A percentile compares a stretch with the other conserved stretches of the same genome.
Conservation (phyloP, 2,113 vertebrate genomes). For the Orthonyx spaldingii region DNA sequence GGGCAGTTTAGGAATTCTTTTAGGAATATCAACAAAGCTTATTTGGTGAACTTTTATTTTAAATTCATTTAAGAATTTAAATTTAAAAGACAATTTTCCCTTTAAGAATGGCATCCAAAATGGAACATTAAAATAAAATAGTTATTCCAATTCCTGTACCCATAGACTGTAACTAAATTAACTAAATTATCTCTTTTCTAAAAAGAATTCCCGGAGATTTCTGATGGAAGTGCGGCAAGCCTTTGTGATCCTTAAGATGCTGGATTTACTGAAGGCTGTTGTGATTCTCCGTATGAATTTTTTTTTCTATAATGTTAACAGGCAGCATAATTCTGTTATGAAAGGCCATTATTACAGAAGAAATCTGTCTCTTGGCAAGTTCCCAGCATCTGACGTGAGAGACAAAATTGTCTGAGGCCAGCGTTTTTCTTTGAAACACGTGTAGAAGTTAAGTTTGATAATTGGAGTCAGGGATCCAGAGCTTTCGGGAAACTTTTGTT, state of each 20-base stretch:
- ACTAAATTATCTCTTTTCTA: not conserved
- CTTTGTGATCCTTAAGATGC: not conserved
- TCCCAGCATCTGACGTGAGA: not conserved
- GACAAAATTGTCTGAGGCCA: not conserved
- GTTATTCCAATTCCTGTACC: not conserved
- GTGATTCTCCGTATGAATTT: not conserved
- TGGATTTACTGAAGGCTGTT: not conserved
- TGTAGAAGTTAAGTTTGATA: not conserved
- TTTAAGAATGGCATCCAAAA: not conserved
- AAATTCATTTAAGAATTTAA: not conserved
- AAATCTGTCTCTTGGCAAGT: not conserved
- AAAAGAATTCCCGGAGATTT: not conserved
- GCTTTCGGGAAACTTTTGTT: not conserved
- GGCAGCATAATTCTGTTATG: not conserved
- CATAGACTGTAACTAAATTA: not conserved
- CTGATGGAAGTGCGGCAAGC: not conserved
- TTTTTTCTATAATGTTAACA: not conserved
- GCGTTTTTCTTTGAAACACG: fast-evolving
- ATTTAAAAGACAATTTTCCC: not conserved
- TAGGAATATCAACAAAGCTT: not conserved
- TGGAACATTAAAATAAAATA: not conserved
- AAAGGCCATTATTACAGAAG: not conserved
- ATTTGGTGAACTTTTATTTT: not conserved
- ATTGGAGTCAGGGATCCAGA: not conserved
- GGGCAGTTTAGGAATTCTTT: not conserved